Evolutionary conservation across 2,113 vertebrate species (phyloP).

Genomic region (Heptranchias perlo): DNA sequence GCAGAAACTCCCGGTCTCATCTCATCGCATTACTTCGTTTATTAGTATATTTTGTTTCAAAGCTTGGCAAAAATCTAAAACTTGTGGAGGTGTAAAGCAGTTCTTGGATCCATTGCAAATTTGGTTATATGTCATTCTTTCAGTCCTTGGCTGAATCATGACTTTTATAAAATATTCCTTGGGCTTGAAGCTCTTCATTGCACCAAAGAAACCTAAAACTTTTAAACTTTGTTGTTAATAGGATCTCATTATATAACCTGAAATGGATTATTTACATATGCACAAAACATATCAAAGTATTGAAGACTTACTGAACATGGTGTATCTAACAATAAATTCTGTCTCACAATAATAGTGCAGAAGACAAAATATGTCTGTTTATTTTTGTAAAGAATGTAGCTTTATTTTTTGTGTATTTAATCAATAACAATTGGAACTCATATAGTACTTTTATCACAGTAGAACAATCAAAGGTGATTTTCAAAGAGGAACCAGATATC

Average conservation of each 20-base stretch:
- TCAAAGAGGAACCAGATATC: not conserved
- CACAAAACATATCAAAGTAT: not conserved
- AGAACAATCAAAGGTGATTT: not conserved
- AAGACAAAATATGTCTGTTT: not conserved
- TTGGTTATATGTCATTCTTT: too few relatives aligned
- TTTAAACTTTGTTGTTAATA: not conserved
- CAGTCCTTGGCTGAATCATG: too few relatives aligned
- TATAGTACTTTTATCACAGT: not conserved
- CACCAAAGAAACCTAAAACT: not conserved
- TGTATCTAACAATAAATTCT: not conserved
- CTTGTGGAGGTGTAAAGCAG: too few relatives aligned
- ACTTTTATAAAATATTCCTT: too few relatives aligned
- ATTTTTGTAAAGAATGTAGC: not conserved
- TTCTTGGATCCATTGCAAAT: too few relatives aligned
- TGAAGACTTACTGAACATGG: not conserved
- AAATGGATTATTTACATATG: not conserved
- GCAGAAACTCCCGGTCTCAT: too few relatives aligned
- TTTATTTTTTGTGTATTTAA: not conserved
- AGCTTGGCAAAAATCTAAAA: too few relatives aligned
- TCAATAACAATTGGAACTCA: not conserved
- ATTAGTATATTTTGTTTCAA: too few relatives aligned
- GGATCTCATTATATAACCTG: not conserved
- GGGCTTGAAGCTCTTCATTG: not conserved
- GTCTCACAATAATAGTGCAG: not conserved
- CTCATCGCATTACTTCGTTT: too few relatives aligned